Percentiles rank a stretch among this genome's conserved stretches.
These are phyloP conservation scores for Trachemys scripta DNA, from an alignment of 2,113 vertebrate species.

Conservation along the genomic window DNA sequence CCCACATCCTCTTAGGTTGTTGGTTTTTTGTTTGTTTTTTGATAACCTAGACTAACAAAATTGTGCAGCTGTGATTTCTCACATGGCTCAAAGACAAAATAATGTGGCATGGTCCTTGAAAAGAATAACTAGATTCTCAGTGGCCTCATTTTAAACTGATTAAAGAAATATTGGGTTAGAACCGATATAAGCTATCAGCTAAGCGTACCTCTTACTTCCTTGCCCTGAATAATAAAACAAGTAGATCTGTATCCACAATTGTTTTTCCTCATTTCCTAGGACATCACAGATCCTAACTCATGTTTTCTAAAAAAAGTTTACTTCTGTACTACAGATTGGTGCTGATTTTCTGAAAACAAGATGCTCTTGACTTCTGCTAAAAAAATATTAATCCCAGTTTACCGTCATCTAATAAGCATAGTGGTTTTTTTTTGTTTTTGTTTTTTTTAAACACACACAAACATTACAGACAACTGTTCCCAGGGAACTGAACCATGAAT, in stretches of 20 bases:
- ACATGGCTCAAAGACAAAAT: not conserved
- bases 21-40: not conserved
- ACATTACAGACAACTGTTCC: slow-evolving; percentile 25
- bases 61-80: not conserved
- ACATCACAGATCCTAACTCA: not conserved
- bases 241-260: not conserved
- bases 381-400: slow-evolving; percentile 32
- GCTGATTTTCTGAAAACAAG: slow-evolving; percentile 37
- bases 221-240: fast-evolving
- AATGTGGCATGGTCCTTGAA: not conserved
- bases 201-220: not conserved
- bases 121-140: not conserved
- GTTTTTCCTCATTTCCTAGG: not conserved
- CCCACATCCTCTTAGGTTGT: not conserved
- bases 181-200: not conserved
- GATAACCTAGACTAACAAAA: not conserved
- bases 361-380: slow-evolving; percentile 5
- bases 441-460: not conserved
- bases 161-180: not conserved
- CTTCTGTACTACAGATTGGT: slow-evolving; percentile 23
- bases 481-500: not conserved
- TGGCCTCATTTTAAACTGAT: not conserved
- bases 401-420: slow-evolving; percentile 25
- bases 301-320: not conserved
- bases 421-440: too few relatives aligned